Base-by-base conservation (phyloP, 1,140 invertebrate genomes). In the Nomia melanderi region DNA sequence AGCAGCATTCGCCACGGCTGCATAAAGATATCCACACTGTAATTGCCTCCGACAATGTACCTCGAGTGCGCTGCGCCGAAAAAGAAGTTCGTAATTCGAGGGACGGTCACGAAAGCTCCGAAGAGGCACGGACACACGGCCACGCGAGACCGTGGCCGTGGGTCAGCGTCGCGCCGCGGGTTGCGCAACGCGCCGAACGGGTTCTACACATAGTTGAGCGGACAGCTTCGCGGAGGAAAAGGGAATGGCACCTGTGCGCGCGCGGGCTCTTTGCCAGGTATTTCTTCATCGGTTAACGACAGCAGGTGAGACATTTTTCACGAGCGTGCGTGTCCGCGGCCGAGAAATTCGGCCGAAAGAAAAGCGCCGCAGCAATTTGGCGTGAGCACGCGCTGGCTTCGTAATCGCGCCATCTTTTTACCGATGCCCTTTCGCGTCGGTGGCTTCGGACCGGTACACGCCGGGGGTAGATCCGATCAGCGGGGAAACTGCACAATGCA, bases 271-370 rank as follows among this genome's bases (percentile, higher is more conserved):
- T 78, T 78, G 70, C 74, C 76, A 74, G 53, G 75, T n/a, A 78
- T 79, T 83, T 83, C 77, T 82, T 78, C 75, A 77, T 82, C 66
- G 54, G 63, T n/a, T 50, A 66, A 76, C 75, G 82, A 31, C 63
- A 75, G 81, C 81, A 83, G 81, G 81, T 83, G 81, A 82, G 41
- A 78, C 56, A 60, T 79, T 75, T 53, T 77, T 76, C 54, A 54
- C 74, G 27, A 17, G 41, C 41, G n/a, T 59, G 33, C 47, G 33
- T 56, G 60, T n/a, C 41, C 62, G 12, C 23, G 23, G 12, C 6
- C 23, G 56, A 8, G 14, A 20, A 41, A 44, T 73, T 56, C 36
- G 20, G 23, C 8, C 36, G 27, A 66, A 56, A 54, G 71, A 56
- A 74, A 74, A 74, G 29, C 50, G 5, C 9, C 50, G 5, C 9